Conservation (phyloP, 2,113 vertebrate species). For the Calyptommatus sinebrachiatus region DNA sequence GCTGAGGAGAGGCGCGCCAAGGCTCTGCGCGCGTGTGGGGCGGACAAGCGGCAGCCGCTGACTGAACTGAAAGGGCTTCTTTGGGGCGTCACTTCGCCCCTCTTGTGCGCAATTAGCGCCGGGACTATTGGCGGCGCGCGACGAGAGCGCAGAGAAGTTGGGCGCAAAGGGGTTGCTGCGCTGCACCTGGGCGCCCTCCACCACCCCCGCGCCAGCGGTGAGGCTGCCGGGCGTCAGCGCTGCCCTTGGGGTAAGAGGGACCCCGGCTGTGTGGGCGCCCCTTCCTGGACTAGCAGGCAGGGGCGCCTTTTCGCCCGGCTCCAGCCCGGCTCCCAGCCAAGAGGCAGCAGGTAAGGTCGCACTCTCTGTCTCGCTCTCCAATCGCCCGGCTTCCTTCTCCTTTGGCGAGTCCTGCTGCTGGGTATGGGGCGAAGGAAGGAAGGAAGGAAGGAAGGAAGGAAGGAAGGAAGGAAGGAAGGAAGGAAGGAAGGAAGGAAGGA, state of each 20-base stretch:
- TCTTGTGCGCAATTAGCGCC: too few species aligned
- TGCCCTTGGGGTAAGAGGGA: conserved; percentile 28
- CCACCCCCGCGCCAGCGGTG: conserved; percentile 45
- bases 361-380: too few species aligned
- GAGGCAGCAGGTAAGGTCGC: not conserved
- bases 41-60: too few species aligned
- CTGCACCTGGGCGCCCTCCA: conserved; percentile 34
- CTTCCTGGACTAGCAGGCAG: too few species aligned
- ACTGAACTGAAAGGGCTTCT: too few species aligned
- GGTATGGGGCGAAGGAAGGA: not conserved
- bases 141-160: conserved; percentile 69
- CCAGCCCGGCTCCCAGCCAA: conserved; percentile 13
- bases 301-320: too few species aligned
- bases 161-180: conserved; percentile 67
- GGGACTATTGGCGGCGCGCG: too few species aligned
- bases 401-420: not conserved
- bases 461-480: too few species aligned
- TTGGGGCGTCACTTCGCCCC: too few species aligned
- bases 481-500: too few species aligned
- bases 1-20: conserved; percentile 22
- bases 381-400: conserved; percentile 62
- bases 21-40: not conserved
- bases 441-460: too few species aligned
- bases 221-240: conserved; percentile 16
- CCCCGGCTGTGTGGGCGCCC: not conserved